A percentile compares a stretch with the other conserved stretches of the same genome.
Conservation (phyloP, 2,797 vertebrate genomes). For the Lycodopsis pacificus region DNA sequence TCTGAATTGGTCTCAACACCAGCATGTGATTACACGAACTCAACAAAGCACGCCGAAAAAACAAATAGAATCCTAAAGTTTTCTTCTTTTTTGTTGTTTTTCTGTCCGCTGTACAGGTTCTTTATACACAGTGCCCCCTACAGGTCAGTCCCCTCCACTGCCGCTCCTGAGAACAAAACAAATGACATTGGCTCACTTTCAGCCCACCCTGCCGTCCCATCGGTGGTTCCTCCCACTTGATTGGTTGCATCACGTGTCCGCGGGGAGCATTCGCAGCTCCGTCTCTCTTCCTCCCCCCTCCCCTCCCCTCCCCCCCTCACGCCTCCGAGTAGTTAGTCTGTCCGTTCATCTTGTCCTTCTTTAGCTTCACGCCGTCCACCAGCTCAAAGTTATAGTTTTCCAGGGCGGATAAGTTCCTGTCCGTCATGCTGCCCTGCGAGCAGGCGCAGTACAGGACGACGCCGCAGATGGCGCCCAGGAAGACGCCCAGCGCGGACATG, state of each 20-base stretch:
- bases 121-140: slow-evolving; percentile 93
- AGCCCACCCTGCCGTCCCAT: slow-evolving; percentile 72
- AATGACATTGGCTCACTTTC: slow-evolving; percentile 87
- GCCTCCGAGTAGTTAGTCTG: slow-evolving; percentile 97
- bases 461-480: slow-evolving; percentile 95
- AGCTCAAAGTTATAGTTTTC: slow-evolving; percentile 99
- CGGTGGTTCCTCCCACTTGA: slow-evolving; percentile 59
- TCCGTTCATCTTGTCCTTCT: slow-evolving; percentile 98
- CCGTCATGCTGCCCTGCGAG: slow-evolving; percentile 93
- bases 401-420: slow-evolving; percentile 97
- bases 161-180: slow-evolving; percentile 97
- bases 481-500: slow-evolving; percentile 95
- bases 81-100: slow-evolving; percentile 76
- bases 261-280: slow-evolving; percentile 41
- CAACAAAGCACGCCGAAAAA: slow-evolving; percentile 74
- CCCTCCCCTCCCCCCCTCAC: slow-evolving; percentile 80
- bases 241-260: slow-evolving; percentile 68
- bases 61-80: slow-evolving; percentile 86
- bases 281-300: background rate
- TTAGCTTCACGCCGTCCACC: slow-evolving; percentile 98
- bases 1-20: slow-evolving; percentile 97
- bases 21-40: slow-evolving; percentile 92
- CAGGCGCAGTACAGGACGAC: slow-evolving; percentile 98
- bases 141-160: slow-evolving; percentile 90
- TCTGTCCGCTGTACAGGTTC: slow-evolving; percentile 80